These are phyloP conservation scores for Apis florea DNA, from an alignment of 1,140 invertebrate genomes.

Conservation along the genomic window DNA sequence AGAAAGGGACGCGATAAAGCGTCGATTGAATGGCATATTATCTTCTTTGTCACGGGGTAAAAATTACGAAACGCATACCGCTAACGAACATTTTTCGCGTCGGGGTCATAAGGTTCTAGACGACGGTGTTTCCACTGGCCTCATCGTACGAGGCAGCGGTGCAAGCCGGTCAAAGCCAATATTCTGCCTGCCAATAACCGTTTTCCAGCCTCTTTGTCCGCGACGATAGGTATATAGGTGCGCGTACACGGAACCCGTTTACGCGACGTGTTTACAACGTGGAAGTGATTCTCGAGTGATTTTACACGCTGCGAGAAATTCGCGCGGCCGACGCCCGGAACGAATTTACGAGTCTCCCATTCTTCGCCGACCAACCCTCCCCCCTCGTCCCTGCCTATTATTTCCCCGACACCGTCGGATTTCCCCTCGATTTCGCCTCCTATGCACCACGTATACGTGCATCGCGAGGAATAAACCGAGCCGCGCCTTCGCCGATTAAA, in stretches of 20 bases:
- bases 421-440: not conserved
- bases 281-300: conserved; percentile 43
- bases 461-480: not conserved
- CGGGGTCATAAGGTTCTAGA: not conserved
- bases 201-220: conserved; percentile 46
- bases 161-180: conserved; percentile 30
- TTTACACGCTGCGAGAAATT: conserved; percentile 48
- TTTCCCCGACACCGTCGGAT: conserved; percentile 21
- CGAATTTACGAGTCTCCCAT: conserved; percentile 48
- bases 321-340: conserved; percentile 36
- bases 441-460: no score
- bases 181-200: conserved; percentile 49
- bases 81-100: conserved; percentile 25
- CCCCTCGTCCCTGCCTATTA: not conserved
- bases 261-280: conserved; percentile 48
- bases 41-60: conserved; percentile 31
- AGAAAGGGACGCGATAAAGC: conserved; percentile 32
- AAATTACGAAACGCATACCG: conserved; percentile 22
- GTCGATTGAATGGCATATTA: conserved; percentile 35
- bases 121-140: conserved; percentile 1
- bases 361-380: not conserved
- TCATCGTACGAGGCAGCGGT: conserved; percentile 5
- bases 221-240: conserved; percentile 30
- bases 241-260: conserved; percentile 46
- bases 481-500: conserved; percentile 16